A percentile compares a stretch with the other conserved stretches of the same genome.
phyloP scores from a whole-genome alignment of 2,113 vertebrate species.

The Chamaetylas fuelleborni region DNA sequence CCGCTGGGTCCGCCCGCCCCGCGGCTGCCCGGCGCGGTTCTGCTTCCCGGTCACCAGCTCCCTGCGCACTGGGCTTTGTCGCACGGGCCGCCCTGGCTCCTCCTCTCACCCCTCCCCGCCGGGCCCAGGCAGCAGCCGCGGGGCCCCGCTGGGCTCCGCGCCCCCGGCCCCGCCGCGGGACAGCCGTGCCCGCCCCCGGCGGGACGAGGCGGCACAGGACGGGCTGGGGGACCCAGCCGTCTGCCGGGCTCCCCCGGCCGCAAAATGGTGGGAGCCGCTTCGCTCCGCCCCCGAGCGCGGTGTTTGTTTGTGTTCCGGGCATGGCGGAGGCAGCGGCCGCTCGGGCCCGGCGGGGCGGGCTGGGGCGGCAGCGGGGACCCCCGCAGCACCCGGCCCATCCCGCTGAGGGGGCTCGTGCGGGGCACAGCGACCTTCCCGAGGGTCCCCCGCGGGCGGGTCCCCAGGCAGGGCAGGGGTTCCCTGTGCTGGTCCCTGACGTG shows the following conservation, averaged over 20 bases:
- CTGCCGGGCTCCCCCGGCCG: background rate
- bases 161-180: background rate
- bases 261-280: constrained; percentile 28
- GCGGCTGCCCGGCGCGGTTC: background rate
- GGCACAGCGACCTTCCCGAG: accelerated
- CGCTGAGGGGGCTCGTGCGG: accelerated
- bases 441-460: background rate
- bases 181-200: background rate
- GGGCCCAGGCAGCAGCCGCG: background rate
- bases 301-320: constrained; percentile 34
- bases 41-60: constrained; percentile 57
- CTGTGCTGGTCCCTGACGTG: accelerated
- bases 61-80: constrained; percentile 58
- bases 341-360: background rate
- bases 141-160: background rate
- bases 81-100: constrained; percentile 39
- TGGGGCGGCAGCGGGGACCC: accelerated
- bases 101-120: background rate
- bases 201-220: background rate
- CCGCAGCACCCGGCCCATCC: accelerated
- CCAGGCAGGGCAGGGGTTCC: accelerated
- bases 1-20: constrained; percentile 36
- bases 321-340: background rate
- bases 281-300: background rate
- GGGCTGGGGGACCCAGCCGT: accelerated